These are phyloP conservation scores for Corythornis leucogaster DNA, from an alignment of 2,797 vertebrate genomes.

Conservation along the genomic window DNA sequence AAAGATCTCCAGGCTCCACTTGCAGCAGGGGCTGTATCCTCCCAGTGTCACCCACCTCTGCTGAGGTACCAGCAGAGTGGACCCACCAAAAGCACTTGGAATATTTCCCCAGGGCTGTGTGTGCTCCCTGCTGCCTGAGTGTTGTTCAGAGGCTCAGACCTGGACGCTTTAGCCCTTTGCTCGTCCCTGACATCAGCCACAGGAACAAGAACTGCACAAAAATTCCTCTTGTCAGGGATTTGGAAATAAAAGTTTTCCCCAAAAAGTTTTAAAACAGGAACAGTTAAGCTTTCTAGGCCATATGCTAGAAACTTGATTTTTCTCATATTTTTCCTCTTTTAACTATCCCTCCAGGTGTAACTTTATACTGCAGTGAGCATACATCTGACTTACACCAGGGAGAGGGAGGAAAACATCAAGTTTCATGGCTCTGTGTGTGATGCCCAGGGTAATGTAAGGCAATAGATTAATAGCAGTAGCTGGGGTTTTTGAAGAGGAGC, in stretches of 20 bases:
- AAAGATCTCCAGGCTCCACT: neutral
- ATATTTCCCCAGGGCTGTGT: neutral
- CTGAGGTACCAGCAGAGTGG: neutral
- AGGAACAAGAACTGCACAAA: neutral
- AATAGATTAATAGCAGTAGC: neutral
- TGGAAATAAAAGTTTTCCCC: neutral
- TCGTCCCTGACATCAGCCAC: accelerated
- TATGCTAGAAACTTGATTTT: neutral
- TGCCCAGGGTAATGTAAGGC: neutral
- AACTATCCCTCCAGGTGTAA: neutral
- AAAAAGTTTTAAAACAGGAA: neutral
- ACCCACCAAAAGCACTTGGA: neutral
- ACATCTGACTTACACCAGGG: neutral
- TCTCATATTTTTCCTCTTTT: neutral
- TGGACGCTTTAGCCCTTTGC: too few species aligned
- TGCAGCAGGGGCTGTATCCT: neutral
- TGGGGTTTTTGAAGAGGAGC: neutral
- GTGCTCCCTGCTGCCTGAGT: neutral
- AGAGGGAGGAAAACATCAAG: neutral
- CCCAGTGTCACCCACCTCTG: neutral
- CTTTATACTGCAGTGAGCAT: neutral
- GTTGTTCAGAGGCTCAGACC: neutral
- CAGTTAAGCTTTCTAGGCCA: neutral
- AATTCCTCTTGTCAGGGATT: neutral
- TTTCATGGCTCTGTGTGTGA: neutral